phyloP scores from a whole-genome alignment of 2,797 vertebrate species.

The Peromyscus aztecus region DNA sequence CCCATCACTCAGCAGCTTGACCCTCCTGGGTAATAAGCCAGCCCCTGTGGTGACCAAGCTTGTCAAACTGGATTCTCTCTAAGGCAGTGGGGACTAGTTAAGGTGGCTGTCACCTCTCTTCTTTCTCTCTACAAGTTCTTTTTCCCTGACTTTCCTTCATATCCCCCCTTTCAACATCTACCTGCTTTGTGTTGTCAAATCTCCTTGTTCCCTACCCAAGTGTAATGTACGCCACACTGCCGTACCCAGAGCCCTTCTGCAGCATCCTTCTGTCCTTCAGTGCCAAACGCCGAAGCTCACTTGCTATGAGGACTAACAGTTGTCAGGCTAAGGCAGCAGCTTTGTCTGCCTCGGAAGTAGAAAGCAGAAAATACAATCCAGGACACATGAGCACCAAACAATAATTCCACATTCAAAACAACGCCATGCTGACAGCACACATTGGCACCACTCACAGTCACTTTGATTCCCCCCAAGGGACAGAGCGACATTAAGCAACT shows the following conservation, averaged over 20 bases:
- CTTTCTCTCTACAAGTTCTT: not conserved
- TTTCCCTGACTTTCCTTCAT: not conserved
- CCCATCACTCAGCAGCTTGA: not conserved
- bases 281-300: slow-evolving; percentile 51
- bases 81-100: not conserved
- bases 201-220: not conserved
- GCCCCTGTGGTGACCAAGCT: slow-evolving; percentile 4
- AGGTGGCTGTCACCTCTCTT: not conserved
- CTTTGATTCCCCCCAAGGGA: slow-evolving; percentile 87
- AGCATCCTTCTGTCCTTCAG: not conserved
- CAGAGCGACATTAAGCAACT: slow-evolving; percentile 86
- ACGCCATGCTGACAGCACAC: slow-evolving; percentile 91
- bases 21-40: slow-evolving; percentile 1
- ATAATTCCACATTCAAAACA: slow-evolving; percentile 90
- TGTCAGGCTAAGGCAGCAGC: slow-evolving; percentile 78
- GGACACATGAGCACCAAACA: slow-evolving; percentile 91
- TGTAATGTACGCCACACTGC: fast-evolving
- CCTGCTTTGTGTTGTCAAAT: not conserved
- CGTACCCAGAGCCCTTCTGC: not conserved
- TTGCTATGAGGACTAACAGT: slow-evolving; percentile 80
- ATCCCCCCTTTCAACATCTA: not conserved
- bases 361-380: slow-evolving; percentile 90
- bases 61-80: not conserved
- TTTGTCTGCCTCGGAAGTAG: slow-evolving; percentile 87
- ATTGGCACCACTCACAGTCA: slow-evolving; percentile 89